Base-by-base conservation (phyloP, 2,113 vertebrate species). In the Anguilla rostrata region DNA sequence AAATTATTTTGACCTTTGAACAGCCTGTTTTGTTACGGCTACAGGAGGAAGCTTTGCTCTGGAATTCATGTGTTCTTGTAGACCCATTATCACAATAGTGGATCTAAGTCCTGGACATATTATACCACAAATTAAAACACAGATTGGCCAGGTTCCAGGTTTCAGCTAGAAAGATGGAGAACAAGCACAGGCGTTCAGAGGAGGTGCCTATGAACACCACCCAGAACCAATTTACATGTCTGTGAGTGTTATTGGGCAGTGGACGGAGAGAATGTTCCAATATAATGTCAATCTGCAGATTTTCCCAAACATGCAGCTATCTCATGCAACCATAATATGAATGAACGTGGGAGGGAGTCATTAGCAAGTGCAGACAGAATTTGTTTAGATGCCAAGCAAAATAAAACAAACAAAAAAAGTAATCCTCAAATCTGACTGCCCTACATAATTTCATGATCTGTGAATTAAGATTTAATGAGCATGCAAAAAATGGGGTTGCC, bases 401-500 rank as follows among this genome's bases (percentile, higher is more conserved):
- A 26, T 11, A 20, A 6, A 85, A 29, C 49, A 85, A 57, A 86
- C 26, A 80, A 81, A 86, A 39, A 34, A 34, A 34, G 34, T 29
- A 60, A 15, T 86, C 34, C 46, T 53, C 7, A 29, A 9, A 57
- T 81, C 26, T 85, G 11, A 60, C 40, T 49, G 39, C 53, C 53
- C 29, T 15, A 63, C 41, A 83, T 60, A 83, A 14, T 43, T 46
- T 29, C 14, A 41, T 22, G 26, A 8, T 5, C 29, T 40, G 6
- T 49, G 15, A 22, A 39, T 83, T 57, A 9, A 57, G n/a, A 57
- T 43, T 18, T 60, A 26, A 49, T 43, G 60, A 78, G 49, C 89
- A 91, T 90, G 89, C 90, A 89, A 84, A 85, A 84, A 41, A 34
- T 34, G 3, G 7, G 39, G 60, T 9, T 66, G 83, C 78, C 84